A percentile compares a stretch with the other conserved stretches of the same genome.
These are phyloP conservation scores for Chloromyia formosa DNA, from an alignment of 2,888 invertebrate species.

Conservation along the genomic window DNA sequence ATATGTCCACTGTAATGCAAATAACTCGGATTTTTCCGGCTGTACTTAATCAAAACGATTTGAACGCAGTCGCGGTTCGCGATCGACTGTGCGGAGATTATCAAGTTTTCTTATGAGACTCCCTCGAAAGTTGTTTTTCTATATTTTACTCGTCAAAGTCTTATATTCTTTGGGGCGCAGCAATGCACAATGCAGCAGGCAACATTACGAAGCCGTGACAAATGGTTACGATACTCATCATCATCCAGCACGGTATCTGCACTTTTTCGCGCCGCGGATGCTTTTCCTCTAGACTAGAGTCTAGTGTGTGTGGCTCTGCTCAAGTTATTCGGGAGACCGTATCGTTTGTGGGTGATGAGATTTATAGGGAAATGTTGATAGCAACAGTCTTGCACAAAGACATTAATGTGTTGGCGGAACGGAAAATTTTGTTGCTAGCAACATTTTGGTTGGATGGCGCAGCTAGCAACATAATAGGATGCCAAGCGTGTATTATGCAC, in stretches of 20 bases:
- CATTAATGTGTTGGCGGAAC: neutral
- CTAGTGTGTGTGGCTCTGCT: too few relatives aligned
- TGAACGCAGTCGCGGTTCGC: constrained; percentile 47
- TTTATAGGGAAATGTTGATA: constrained; percentile 9
- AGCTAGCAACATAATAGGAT: neutral
- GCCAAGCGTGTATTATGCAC: too few relatives aligned
- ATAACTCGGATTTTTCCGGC: too few relatives aligned
- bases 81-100: constrained; percentile 46
- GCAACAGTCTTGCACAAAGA: neutral
- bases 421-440: constrained; percentile 1
- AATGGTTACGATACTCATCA: neutral
- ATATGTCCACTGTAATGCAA: too few relatives aligned
- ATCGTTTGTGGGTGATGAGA: constrained; percentile 4
- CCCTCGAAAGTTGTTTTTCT: neutral
- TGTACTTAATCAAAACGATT: constrained; percentile 18
- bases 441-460: neutral
- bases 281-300: too few relatives aligned
- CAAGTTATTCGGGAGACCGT: too few relatives aligned
- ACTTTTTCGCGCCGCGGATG: neutral
- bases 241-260: neutral
- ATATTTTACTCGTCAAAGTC: neutral
- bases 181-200: neutral
- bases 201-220: neutral
- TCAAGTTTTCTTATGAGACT: constrained; percentile 8
- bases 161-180: neutral